A percentile compares a stretch with the other conserved stretches of the same genome.
Conservation (phyloP, 2,888 invertebrate species). For the Magallana nippona region DNA sequence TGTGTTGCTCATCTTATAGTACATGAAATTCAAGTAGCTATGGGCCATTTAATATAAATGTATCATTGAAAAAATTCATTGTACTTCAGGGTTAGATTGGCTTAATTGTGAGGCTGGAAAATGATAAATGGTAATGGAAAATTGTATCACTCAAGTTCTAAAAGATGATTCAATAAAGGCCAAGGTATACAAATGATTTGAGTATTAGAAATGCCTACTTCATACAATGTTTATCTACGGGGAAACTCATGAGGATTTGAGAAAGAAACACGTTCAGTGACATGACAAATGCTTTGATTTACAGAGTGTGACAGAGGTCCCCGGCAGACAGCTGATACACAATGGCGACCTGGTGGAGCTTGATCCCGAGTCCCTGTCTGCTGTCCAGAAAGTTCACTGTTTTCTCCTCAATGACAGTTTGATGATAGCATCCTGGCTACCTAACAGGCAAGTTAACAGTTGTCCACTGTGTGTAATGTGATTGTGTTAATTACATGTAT, state of each 20-base stretch:
- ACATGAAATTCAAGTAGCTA: neutral
- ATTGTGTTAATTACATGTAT: neutral
- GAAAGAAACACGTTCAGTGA: no score
- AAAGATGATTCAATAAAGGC: no score
- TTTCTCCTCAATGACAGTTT: constrained; percentile 95
- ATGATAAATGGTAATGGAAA: no score
- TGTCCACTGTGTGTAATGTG: neutral
- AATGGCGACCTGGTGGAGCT: constrained; percentile 95
- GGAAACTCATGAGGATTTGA: no score
- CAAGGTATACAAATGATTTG: no score
- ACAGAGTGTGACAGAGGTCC: constrained; percentile 87
- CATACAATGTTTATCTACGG: no score
- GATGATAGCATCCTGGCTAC: constrained; percentile 87
- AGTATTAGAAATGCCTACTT: no score
- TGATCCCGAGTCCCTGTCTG: constrained; percentile 87
- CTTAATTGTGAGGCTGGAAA: no score
- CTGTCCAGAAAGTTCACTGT: constrained; percentile 92
- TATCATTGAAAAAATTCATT: no score
- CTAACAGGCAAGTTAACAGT: constrained; percentile 70
- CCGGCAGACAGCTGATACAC: constrained; percentile 89
- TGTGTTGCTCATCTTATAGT: constrained; percentile 76
- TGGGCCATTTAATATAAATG: no score
- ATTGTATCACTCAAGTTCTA: no score
- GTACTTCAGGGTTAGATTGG: no score
- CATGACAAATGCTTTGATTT: neutral